These are phyloP conservation scores for Petrophora chlorosata DNA, from an alignment of 2,888 invertebrate genomes.

Conservation along the genomic window DNA sequence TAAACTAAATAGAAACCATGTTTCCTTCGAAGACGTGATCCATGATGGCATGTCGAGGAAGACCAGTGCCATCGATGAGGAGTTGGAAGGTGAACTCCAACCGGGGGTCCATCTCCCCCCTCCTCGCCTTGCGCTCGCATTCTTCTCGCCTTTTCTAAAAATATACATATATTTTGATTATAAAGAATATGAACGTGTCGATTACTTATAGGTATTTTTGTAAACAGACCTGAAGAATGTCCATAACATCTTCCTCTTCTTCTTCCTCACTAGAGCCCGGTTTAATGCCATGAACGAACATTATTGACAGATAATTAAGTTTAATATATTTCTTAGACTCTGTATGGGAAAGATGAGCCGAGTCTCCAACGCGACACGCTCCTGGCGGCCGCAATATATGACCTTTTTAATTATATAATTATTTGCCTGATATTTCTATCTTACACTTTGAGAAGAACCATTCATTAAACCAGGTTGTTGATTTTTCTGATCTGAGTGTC, in stretches of 20 bases:
- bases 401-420: neutral
- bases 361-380: neutral
- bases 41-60: slow-evolving; percentile 93
- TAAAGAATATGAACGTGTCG: neutral
- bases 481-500: no score
- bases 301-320: slow-evolving; percentile 39
- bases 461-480: no score
- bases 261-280: slow-evolving; percentile 84
- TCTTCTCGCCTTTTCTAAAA: slow-evolving; percentile 89
- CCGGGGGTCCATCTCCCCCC: slow-evolving; percentile 96
- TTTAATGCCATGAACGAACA: slow-evolving; percentile 84
- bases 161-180: slow-evolving; percentile 1
- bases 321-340: neutral
- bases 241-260: slow-evolving; percentile 84
- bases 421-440: neutral
- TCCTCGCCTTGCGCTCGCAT: slow-evolving; percentile 95
- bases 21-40: slow-evolving; percentile 95
- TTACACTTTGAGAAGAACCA: neutral
- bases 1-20: slow-evolving; percentile 84
- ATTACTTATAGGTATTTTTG: neutral
- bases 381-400: neutral
- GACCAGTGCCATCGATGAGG: slow-evolving; percentile 91
- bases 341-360: neutral
- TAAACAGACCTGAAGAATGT: slow-evolving; percentile 71
- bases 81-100: slow-evolving; percentile 95